Evolutionary conservation across 2,113 vertebrate genomes (phyloP), one percentile per base, ranked within the genome.

Genomic region (Larimichthys crocea): DNA sequence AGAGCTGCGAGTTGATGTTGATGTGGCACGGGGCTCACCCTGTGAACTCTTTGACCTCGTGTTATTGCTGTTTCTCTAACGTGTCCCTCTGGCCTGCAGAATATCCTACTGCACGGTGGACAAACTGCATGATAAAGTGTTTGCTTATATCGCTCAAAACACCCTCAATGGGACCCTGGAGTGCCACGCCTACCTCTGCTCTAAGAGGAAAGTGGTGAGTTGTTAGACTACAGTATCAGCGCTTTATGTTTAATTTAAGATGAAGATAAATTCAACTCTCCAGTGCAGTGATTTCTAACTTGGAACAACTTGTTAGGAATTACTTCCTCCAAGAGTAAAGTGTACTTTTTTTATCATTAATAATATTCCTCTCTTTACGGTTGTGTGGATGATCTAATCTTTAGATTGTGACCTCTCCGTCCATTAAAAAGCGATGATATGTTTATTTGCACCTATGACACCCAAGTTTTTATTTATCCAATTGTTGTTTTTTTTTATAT

Each of bases 71-170:
- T 56, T 48, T 65, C 55, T 61, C 59, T 86, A 75, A 90, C 73
- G 70, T 56, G 49, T 83, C 59, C 74, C 74, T 57, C 22, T 55
- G 50, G 20, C 55, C 66, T 57, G 19, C 94, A 99, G 98, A 92
- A 97, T 99, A 91, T 99, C 98, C 61, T 99, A 98, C 94, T 99
- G 98, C 93, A 98, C 97, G 0, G 97, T 97, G 71, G 98, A 98
- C 95, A 99, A 97, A 92, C 92, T 93, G 81, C 97, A 98, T 0
- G 96, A 97, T 65, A 98, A 98, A 81, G 97, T 99, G 63, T 99
- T 99, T 79, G 97, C 98, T 9, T 99, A 98, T 89, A 98, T 99
- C 3, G 96, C 96, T 42, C 97, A 99, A 92, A 98, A 96, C 94
- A 96, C 96, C 85, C 93, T 96, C 56, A 98, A 89, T 0, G 97